Base-by-base conservation (phyloP, 2,888 invertebrate species). In the Nomada ferruginata region DNA sequence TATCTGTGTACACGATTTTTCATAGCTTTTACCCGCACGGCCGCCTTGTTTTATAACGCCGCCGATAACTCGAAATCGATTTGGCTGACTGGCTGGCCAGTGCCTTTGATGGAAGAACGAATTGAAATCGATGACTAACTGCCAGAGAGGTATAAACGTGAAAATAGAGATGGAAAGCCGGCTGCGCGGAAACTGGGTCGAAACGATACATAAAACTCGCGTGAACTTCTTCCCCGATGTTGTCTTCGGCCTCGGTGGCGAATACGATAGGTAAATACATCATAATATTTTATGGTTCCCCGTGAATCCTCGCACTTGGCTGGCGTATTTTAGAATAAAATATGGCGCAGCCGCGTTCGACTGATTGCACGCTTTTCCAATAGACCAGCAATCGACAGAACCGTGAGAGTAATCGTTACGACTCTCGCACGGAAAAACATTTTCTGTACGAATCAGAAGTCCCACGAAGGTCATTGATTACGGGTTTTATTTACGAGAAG, bases 1-100 rank as follows among this genome's bases (percentile, higher is more conserved):
- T 79, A 77, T 82, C 89, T 86, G 88, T 85, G 87, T 89, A 85
- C 86, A 82, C 90, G 84, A 90, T 91, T 91, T 91, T 91, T 89
- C 89, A 90, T 86, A 83, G 88, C 85, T 90, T 87, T 85, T 82
- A 82, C 83, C 69, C 85, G 73, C 80, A 72, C 76, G 52, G 55
- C 61, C 75, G 73, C 76, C 71, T 82, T 79, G 81, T 85, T 88
- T 82, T 66, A 60, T 65, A 77, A 71, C 76, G 71, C 50, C 36
- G 77, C 76, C 82, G 83, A 85, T 88, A 88, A 87, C 84, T 86
- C 82, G 83, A 86, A 84, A 90, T 90, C 86, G 83, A 89, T 89
- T 85, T 70, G 74, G 63, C 69, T 70, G 66, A 71, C 59, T 60
- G 73, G 50, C 59, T 60, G 73, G 50, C 52, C 55, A 70, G 47